phyloP scores from a whole-genome alignment of 2,888 invertebrate species.

The Clivina fossor region DNA sequence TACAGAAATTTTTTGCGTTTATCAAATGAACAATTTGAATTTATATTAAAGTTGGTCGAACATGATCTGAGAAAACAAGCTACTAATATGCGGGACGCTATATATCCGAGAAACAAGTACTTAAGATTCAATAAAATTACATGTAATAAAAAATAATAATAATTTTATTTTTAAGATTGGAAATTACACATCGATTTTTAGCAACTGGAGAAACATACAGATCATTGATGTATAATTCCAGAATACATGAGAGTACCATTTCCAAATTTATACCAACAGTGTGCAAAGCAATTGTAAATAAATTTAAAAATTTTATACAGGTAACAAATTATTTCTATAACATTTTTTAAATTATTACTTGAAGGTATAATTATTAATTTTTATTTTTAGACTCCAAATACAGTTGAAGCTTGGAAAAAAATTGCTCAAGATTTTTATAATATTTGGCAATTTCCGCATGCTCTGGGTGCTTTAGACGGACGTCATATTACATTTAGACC shows the following conservation, averaged over 20 bases:
- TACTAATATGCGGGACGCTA: slow-evolving; percentile 5
- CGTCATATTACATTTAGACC: slow-evolving; percentile 36
- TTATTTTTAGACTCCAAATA: slow-evolving; percentile 37
- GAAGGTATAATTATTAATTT: slow-evolving; percentile 7
- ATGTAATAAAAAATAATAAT: slow-evolving; percentile 7
- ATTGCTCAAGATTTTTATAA: slow-evolving; percentile 40
- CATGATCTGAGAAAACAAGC: not conserved
- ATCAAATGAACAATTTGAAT: too few relatives aligned
- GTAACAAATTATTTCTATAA: too few relatives aligned
- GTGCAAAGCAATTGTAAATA: slow-evolving; percentile 41
- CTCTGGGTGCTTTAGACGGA: slow-evolving; percentile 37
- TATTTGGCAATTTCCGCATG: slow-evolving; percentile 43
- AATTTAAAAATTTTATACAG: slow-evolving; percentile 35
- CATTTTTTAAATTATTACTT: not conserved
- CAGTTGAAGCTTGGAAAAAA: slow-evolving; percentile 40
- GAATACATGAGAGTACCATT: slow-evolving; percentile 39
- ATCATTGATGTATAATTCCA: slow-evolving; percentile 30
- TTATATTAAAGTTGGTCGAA: not conserved
- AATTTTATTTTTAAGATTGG: slow-evolving; percentile 20
- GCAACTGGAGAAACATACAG: slow-evolving; percentile 35
- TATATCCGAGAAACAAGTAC: too few relatives aligned
- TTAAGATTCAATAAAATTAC: too few relatives aligned
- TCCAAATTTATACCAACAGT: slow-evolving; percentile 42
- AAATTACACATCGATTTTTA: slow-evolving; percentile 16
- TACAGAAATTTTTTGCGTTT: slow-evolving; percentile 12